These are phyloP conservation scores for Tetramorium parvispinum DNA, from an alignment of 1,140 invertebrate species.

Conservation along the genomic window DNA sequence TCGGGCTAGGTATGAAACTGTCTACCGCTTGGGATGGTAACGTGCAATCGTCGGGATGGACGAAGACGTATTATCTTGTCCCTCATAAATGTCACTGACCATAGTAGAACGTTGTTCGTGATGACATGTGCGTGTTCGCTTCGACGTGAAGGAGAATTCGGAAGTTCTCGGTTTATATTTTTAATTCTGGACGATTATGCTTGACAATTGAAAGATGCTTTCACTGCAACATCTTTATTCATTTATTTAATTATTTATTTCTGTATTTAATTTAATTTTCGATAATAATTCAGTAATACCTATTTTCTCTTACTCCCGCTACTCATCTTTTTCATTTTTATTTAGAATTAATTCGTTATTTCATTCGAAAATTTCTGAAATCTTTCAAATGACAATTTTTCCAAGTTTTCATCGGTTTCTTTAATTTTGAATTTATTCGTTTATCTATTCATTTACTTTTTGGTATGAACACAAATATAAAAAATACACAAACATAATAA, in stretches of 20 bases:
- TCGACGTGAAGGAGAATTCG: constrained; percentile 45
- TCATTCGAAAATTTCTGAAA: neutral
- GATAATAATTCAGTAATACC: neutral
- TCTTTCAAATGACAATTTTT: neutral
- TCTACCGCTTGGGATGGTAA: constrained; percentile 35
- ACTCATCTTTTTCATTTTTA: neutral
- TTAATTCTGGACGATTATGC: neutral
- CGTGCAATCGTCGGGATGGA: constrained; percentile 51
- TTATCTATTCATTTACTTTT: neutral
- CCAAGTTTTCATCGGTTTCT: neutral
- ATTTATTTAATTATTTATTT: neutral
- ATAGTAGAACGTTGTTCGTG: constrained; percentile 8
- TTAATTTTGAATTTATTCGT: neutral
- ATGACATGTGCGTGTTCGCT: neutral
- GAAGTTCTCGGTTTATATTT: constrained; percentile 31
- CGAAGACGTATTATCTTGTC: constrained; percentile 64
- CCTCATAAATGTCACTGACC: constrained; percentile 53
- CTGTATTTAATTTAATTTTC: neutral
- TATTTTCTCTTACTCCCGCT: neutral
- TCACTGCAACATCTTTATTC: neutral
- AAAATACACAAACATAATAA: neutral
- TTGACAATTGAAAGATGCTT: neutral
- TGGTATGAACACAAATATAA: neutral
- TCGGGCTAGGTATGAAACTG: constrained; percentile 43
- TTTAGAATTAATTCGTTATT: neutral